phyloP scores from a whole-genome alignment of 2,797 vertebrate species.

The Cephalopachus bancanus region DNA sequence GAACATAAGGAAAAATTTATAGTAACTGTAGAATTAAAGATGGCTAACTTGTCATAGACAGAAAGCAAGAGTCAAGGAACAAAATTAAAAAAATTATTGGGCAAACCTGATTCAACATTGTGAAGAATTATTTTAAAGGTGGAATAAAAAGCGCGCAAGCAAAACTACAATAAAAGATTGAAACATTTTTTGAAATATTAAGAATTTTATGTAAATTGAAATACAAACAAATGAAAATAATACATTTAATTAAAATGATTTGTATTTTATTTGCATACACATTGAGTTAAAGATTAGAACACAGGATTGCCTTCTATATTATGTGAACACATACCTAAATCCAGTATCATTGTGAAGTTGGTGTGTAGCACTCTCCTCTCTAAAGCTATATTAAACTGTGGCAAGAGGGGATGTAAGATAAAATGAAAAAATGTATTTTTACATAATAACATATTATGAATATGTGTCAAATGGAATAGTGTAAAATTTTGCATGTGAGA shows the following conservation, averaged over 20 bases:
- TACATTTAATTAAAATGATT: not conserved
- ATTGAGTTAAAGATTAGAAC: not conserved
- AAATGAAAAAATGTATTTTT: not conserved
- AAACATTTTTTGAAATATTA: not conserved
- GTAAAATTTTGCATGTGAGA: not conserved
- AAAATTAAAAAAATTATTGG: not conserved
- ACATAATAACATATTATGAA: not conserved
- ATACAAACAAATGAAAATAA: slow-evolving; percentile 7
- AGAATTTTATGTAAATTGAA: not conserved
- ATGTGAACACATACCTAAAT: not conserved
- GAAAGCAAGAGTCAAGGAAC: not conserved
- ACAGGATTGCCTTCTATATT: not conserved
- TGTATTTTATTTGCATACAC: not conserved
- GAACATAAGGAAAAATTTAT: not conserved
- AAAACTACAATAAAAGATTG: not conserved
- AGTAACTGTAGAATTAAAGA: not conserved
- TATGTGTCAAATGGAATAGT: not conserved
- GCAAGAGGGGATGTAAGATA: not conserved
- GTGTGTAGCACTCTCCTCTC: not conserved
- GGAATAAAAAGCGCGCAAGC: not conserved
- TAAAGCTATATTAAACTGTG: not conserved
- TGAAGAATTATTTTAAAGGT: slow-evolving; percentile 32
- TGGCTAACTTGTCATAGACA: not conserved
- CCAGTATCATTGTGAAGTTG: not conserved
- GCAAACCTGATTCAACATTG: not conserved